phyloP scores from a whole-genome alignment of 2,113 vertebrate genomes.

The Vulpes ferrilata region DNA sequence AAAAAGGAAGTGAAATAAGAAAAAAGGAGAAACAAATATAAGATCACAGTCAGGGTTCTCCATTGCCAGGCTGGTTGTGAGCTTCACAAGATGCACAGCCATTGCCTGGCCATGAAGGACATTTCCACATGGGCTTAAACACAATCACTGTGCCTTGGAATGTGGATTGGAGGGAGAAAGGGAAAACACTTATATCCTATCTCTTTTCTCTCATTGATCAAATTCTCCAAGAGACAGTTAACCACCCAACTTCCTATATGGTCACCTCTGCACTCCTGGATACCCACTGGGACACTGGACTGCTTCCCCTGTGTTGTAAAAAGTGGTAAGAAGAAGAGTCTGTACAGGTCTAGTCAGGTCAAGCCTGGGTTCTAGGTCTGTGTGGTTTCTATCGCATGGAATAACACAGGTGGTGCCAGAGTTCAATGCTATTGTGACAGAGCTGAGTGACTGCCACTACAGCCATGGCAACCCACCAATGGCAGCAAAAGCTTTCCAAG shows the following conservation, averaged over 20 bases:
- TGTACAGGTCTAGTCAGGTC: not conserved
- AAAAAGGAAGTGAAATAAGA: not conserved
- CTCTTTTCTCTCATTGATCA: not conserved
- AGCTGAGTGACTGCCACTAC: not conserved
- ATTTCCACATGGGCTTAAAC: not conserved
- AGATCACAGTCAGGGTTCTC: not conserved
- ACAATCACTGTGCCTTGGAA: not conserved
- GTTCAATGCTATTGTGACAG: not conserved
- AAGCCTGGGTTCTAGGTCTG: not conserved
- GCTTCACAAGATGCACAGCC: not conserved
- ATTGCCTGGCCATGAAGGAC: not conserved
- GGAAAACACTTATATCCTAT: not conserved
- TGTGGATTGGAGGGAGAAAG: not conserved
- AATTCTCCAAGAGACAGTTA: not conserved
- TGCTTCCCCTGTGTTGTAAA: not conserved
- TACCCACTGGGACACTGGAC: not conserved
- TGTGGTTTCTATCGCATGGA: not conserved
- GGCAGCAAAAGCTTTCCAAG: not conserved
- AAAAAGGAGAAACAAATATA: constrained; percentile 20
- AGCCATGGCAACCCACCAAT: not conserved
- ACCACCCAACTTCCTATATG: not conserved
- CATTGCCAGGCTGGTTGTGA: not conserved
- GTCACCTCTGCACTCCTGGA: no score
- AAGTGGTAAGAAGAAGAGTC: not conserved
- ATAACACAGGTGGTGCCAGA: no score